Evolutionary conservation across 2,888 invertebrate genomes (phyloP).

Genomic region (Drosophila buzzatii): DNA sequence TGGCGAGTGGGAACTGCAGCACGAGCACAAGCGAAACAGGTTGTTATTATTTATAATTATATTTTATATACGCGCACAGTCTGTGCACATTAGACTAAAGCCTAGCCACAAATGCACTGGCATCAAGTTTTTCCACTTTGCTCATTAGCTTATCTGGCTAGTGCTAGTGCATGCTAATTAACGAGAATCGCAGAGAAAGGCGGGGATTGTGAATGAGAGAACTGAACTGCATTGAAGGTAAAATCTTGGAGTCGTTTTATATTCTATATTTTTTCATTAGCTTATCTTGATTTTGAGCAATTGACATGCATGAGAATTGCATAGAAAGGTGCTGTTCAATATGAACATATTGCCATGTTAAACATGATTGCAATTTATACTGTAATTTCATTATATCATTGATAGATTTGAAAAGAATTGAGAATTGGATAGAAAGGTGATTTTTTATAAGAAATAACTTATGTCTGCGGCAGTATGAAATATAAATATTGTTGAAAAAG

Average conservation of each 20-base stretch:
- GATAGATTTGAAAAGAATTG: too few relatives aligned
- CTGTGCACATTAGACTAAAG: neutral
- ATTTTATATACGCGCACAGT: slow-evolving; percentile 4
- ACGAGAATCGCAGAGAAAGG: slow-evolving; percentile 14
- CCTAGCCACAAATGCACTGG: neutral
- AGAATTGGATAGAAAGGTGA: too few relatives aligned
- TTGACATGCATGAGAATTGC: neutral
- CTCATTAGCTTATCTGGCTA: slow-evolving; percentile 3
- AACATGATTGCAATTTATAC: too few relatives aligned
- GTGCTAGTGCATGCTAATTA: neutral
- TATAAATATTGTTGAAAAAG: too few relatives aligned
- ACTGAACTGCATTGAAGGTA: too few relatives aligned
- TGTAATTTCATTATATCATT: too few relatives aligned
- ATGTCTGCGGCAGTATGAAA: too few relatives aligned
- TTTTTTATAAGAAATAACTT: too few relatives aligned
- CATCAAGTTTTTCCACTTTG: slow-evolving; percentile 6
- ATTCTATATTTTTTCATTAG: neutral
- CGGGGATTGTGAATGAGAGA: neutral
- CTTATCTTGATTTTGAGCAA: neutral
- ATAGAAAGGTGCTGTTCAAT: neutral
- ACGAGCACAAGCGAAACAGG: slow-evolving; percentile 1
- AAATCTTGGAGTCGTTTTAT: neutral
- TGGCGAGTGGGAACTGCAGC: slow-evolving; percentile 13
- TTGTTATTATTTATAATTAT: slow-evolving; percentile 34
- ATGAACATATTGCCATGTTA: too few relatives aligned